Base-by-base conservation (phyloP, 2,888 invertebrate genomes). In the Dendrolimus houi region DNA sequence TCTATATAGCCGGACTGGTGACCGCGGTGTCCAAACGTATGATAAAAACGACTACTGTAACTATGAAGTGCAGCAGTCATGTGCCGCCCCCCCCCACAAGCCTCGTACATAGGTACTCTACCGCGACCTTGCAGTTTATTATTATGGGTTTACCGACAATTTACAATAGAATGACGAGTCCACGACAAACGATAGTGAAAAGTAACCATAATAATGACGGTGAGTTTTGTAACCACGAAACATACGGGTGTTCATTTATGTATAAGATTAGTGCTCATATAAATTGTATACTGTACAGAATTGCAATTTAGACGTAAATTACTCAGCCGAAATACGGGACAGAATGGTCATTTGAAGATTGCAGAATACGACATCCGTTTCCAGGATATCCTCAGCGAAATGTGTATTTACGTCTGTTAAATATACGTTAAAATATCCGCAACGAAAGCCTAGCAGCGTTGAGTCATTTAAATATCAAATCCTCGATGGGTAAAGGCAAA, bases 111-210 rank as follows among this genome's bases (percentile, higher is more conserved):
- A 61, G 65, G 66, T 65, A 61, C 62, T 64, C 60, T 61, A 63
- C 71, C 69, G 64, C 85, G 88, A 88, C 89, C 89, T 89, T 90
- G 87, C 82, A 77, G 83, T 81, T 83, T 82, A 87, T 88, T 87
- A 87, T 90, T 87, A 87, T 87, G 82, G 86, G 85, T 84, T 83
- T 83, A 85, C 85, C 82, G 81, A 82, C 85, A 83, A 85, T 85
- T 87, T 86, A 88, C 89, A 87, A 88, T 88, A 75, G 84, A 80
- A 71, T 83, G 87, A 86, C 87, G 84, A 85, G 77, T 74, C 76
- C 59, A 75, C 83, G 77, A 72, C 81, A 73, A 82, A 84, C 82
- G 85, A 86, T 81, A 86, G 86, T 81, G 86, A 85, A 87, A 85
- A 71, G 69, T 65, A 72, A 74, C 74, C 73, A 80, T 84, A 81